phyloP scores from a whole-genome alignment of 2,113 vertebrate species.

The Callospermophilus lateralis region DNA sequence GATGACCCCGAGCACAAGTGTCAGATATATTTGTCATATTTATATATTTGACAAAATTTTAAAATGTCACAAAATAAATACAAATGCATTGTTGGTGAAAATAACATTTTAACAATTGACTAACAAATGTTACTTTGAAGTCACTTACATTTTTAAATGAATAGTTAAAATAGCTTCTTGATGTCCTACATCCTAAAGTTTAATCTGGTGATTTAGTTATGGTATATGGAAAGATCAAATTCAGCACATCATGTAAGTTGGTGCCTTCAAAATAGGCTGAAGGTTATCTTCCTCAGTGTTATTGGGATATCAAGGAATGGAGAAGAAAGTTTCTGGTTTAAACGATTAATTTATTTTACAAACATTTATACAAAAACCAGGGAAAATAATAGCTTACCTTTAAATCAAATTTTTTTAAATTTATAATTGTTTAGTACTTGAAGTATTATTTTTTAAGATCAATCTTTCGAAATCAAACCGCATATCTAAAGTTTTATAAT shows the following conservation, averaged over 20 bases:
- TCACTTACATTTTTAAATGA: constrained; percentile 5
- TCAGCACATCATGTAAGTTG: background rate
- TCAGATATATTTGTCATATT: background rate
- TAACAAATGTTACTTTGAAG: background rate
- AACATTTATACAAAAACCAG: background rate
- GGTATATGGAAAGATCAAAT: background rate
- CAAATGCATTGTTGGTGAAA: background rate
- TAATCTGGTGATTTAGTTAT: background rate
- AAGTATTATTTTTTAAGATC: background rate
- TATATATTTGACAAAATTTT: background rate
- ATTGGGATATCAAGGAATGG: background rate
- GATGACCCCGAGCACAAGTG: background rate
- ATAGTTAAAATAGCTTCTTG: background rate
- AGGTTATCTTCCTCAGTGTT: background rate
- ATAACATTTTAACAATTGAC: background rate
- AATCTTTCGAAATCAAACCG: background rate
- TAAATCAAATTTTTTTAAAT: constrained; percentile 21
- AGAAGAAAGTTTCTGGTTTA: background rate
- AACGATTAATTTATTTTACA: background rate
- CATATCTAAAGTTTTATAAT: background rate
- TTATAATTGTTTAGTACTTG: background rate
- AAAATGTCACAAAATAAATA: background rate
- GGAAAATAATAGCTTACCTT: background rate
- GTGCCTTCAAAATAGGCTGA: background rate
- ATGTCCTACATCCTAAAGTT: background rate